Evolutionary conservation across 2,797 vertebrate genomes (phyloP), one percentile per base, ranked within the genome.

Genomic region (Coluber constrictor): DNA sequence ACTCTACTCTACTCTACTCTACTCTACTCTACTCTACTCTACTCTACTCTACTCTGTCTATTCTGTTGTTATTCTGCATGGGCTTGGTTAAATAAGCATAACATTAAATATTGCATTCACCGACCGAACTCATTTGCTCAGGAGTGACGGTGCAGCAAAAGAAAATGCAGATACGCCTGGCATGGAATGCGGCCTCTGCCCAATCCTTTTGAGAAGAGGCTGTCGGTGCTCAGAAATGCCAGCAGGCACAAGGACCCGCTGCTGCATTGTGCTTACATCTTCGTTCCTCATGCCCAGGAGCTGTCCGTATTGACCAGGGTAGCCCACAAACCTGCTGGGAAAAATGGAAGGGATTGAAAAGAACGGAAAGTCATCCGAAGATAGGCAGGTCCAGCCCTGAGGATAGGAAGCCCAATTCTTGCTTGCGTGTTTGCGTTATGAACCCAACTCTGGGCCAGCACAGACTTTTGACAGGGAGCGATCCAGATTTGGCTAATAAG

Each of bases 261-360:
- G 18, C 59, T 43, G 20, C 70, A 18, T 18, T 11, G 3, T 90
- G 98, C 98, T 98, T 92, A 98, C 97, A 0, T 98, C 98, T 96
- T 98, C 97, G 9, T 98, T 98, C 92, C 98, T 97, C 98, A 98
- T 98, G 88, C 98, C 97, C 90, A 98, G 98, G 95, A 98, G 96
- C 66, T 97, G 98, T 32, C 98, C 98, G 13, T 98, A 98, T 93
- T 98, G 98, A 47, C 98, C 97, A 0, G 98, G 98, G 90, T 98
- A 98, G 51, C 98, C 98, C 70, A 98, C 98, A 95, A 98, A 98
- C 95, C 98, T 98, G 90, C 13, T 10, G 60, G 43, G 47, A 86
- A 20, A 61, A 87, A 90, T 37, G 27, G 0, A 55, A 23, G 27
- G 32, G 0, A 2, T 66, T 29, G 79, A 37, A 29, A 20, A 6